These are phyloP conservation scores for Cyprinodon variegatus DNA, from an alignment of 2,113 vertebrate species.

Conservation along the genomic window DNA sequence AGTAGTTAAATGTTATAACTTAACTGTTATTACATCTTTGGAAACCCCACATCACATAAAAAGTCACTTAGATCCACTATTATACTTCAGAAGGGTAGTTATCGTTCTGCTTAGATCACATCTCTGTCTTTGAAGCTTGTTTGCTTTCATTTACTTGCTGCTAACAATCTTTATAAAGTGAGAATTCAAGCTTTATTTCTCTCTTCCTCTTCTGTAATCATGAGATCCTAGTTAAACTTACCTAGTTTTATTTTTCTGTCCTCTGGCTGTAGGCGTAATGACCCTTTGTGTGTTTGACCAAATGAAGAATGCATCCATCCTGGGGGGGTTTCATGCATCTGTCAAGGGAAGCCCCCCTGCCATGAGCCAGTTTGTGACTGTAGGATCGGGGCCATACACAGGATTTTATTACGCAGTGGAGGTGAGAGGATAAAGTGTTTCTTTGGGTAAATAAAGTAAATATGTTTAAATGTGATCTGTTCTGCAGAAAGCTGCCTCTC, in stretches of 20 bases:
- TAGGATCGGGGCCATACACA: slow-evolving; percentile 92
- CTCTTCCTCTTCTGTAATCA: too few relatives aligned
- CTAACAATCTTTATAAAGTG: too few relatives aligned
- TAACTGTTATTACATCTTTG: too few relatives aligned
- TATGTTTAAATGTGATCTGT: rapidly evolving
- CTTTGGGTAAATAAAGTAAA: not conserved
- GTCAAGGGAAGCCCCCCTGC: slow-evolving; percentile 95
- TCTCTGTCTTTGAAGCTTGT: too few relatives aligned
- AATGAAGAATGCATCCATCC: slow-evolving; percentile 98
- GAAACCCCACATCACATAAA: too few relatives aligned
- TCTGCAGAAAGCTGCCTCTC: slow-evolving; percentile 3
- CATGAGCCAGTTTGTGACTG: slow-evolving; percentile 97
- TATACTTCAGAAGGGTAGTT: too few relatives aligned
- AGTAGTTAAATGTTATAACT: too few relatives aligned
- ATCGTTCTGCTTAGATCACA: too few relatives aligned
- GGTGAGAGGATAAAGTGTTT: slow-evolving; percentile 73
- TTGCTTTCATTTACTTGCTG: too few relatives aligned
- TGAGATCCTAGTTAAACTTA: too few relatives aligned
- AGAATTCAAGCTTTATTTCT: too few relatives aligned
- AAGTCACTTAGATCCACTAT: too few relatives aligned
- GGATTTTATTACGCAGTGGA: slow-evolving; percentile 97
- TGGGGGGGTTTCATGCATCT: slow-evolving; percentile 93
- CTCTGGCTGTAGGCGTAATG: slow-evolving; percentile 84
- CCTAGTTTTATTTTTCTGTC: not conserved
- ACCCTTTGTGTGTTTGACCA: slow-evolving; percentile 96